Percentiles rank a stretch among this genome's conserved stretches.
phyloP scores from a whole-genome alignment of 2,888 invertebrate species.

The Lasioglossum malachurum region DNA sequence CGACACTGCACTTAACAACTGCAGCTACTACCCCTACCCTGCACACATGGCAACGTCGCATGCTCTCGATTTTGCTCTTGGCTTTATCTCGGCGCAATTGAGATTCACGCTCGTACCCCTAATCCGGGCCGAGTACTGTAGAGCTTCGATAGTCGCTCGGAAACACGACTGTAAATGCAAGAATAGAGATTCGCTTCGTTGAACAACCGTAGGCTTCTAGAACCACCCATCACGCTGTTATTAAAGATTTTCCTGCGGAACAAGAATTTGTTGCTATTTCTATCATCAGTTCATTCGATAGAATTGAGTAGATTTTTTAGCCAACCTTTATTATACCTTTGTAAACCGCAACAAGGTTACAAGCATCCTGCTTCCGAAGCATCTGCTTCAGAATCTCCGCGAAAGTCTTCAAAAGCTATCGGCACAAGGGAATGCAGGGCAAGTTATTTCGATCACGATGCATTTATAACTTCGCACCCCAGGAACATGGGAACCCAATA shows the following conservation, averaged over 20 bases:
- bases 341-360: background rate
- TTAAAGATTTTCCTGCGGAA: background rate
- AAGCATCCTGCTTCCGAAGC: background rate
- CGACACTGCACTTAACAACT: constrained; percentile 18
- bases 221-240: background rate
- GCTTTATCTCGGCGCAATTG: background rate
- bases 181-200: background rate
- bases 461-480: background rate
- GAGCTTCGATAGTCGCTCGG: background rate
- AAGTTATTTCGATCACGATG: background rate
- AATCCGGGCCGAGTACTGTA: background rate
- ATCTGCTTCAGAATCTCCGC: background rate
- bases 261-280: too few species aligned
- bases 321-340: background rate
- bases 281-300: too few species aligned
- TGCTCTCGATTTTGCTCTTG: constrained; percentile 3
- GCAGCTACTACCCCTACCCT: background rate
- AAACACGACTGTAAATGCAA: background rate
- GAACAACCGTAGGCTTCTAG: background rate
- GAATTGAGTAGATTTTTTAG: too few species aligned
- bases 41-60: background rate
- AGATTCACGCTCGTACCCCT: background rate
- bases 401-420: background rate
- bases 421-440: background rate
- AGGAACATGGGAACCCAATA: background rate